Base-by-base conservation (phyloP, 30 jellyfish, hydroid and myxozoan genomes). In the Aurelia sp. region DNA sequence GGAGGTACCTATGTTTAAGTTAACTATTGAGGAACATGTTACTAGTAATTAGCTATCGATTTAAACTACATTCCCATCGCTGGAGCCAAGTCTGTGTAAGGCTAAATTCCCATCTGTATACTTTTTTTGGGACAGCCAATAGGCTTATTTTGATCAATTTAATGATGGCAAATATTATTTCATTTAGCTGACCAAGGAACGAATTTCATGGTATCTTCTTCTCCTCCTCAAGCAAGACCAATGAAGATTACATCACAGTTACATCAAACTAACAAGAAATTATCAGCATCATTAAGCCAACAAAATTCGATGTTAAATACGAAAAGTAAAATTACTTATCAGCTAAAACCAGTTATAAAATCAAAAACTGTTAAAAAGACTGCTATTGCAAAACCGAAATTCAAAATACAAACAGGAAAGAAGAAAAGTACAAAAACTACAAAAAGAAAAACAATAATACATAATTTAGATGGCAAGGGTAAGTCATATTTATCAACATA, bases 401-500 rank as follows among this genome's bases (percentile, higher is more conserved):
- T 44, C 9, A 44, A 44, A 44, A 44, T 62, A 5, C 59, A 67
- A 51, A 75, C 65, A 50, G 75, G 74, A 33, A 60, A 35, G 59
- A 86, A 86, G 89, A 63, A 66, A 71, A 18, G 13, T 9, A 9
- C 18, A 12, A 61, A 30, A 12, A 61, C 10, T 21, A 21, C 72
- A 2, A 74, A 58, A 33, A 24, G 68, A 64, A 18, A 30, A 69
- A 63, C 44, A 53, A 79, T 81, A 16, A 55, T 83, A 40, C 96
- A 91, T 61, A 91, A 91, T 65, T 73, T 91, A 27, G 97, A 91
- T 62, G 97, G 97, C 47, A 81, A 62, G 18, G 97, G 96, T 90
- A 53, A 66, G 44, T 63, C 47, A 33, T 18, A 17, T 41, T 64
- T 30, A n/a, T 5, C 7, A 0, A 44, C 13, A 44, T 44, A 4